Evolutionary conservation across 1,140 invertebrate species (phyloP), one percentile per base, ranked within the genome.

Genomic region (Centruroides sculpturatus): DNA sequence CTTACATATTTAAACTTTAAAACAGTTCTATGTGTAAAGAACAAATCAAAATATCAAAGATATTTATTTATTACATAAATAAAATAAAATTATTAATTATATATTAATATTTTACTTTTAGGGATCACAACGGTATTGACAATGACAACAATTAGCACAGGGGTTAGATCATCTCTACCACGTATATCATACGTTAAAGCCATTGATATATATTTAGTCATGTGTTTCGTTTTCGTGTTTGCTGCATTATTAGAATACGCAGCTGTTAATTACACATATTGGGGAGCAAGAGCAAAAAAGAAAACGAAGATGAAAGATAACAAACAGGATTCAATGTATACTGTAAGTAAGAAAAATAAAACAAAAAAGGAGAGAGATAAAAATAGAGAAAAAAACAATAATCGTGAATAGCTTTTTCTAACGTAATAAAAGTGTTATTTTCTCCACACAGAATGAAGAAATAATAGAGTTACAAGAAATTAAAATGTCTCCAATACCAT

Each of bases 181-280:
- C 81, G 94, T 64, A 98, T 98, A 68, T 95, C 91, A 52, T 98
- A 96, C 73, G 92, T 98, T 4, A 98, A 98, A 77, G 93, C 93
- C 49, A 98, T 99, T 69, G 95, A 99, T 77, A 97, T 98, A 68
- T 99, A 98, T 75, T 79, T 98, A 66, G 93, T 96, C 48, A 97
- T 97, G 89, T 98, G 94, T 76, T 98, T 98, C 76, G 89, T 98
- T 57, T 98, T 98, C 75, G 95, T 98, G 1, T 98, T 98, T 75
- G 93, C 93, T 7, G 94, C 94, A 0, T 78, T 98, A 3, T 78
- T 98, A 9, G 95, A 98, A 77, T 98, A 97, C 71, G 93, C 95
- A 1, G 92, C 92, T 0, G 95, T 98, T 51, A 98, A 98, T 79
- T 98, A 98, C 74, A 96, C 92, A 0, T 98, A 96, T 75, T 98